Base-by-base conservation (phyloP, 2,113 vertebrate species). In the Rhinopithecus roxellana region DNA sequence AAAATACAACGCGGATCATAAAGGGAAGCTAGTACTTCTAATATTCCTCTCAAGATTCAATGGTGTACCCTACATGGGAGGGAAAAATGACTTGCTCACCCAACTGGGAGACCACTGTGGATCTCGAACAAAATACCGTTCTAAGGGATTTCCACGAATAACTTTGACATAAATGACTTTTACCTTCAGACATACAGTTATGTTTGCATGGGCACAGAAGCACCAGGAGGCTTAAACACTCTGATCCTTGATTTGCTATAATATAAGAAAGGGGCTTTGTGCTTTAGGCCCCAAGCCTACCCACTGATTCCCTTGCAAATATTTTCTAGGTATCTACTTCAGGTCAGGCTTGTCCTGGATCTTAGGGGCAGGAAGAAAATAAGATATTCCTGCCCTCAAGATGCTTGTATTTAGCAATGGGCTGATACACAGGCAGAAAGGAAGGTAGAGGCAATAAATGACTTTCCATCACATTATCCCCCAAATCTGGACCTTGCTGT, bases 271-370 rank as follows among this genome's bases (percentile, higher is more conserved):
- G 2, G 22, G n/a, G 23, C 8, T 43, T 18, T 5, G 25, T 10
- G 50, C 1, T 0, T 20, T 14, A 32, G 38, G 8, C 20, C 0
- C 27, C 25, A 6, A 38, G 8, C 48, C 67, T 2, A 12, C 40
- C 32, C 4, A 23, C 18, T 5, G 6, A 45, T 6, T 67, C 55
- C 20, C 13, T 17, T 82, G 38, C 50, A 85, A 13, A 18, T 12
- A 3, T 6, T 7, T n/a, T 12, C 27, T 5, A 18, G 59, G 8
- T 12, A 23, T 32, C 9, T 4, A 9, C n/a, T 57, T 0, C 0
- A 40, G 35, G 25, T 25, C 30, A 59, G 25, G 2, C 2, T 43
- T 35, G 17, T 67, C 35, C 27, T 43, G 4, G 20, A 55, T 10
- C 25, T 20, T 70, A 48, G 8, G 32, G 1, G 2, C 18, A 57